phyloP scores from a whole-genome alignment of 2,888 invertebrate species.

The Cancer borealis region DNA sequence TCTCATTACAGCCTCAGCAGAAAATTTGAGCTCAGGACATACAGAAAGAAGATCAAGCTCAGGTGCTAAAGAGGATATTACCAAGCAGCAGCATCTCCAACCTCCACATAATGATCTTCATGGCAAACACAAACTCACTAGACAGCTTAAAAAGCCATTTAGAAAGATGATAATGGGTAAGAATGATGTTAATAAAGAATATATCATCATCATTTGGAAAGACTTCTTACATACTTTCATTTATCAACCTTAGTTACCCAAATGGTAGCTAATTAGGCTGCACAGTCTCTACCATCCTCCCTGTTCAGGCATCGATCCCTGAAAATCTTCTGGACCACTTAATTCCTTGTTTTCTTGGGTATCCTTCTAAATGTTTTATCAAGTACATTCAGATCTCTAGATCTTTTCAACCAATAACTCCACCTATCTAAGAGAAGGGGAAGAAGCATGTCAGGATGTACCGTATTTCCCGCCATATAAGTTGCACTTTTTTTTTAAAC shows the following conservation, averaged over 20 bases:
- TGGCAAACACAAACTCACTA: conserved; percentile 53
- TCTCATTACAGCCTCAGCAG: conserved; percentile 60
- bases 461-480: too few relatives aligned
- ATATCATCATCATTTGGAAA: neutral
- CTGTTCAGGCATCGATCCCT: too few relatives aligned
- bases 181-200: neutral
- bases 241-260: neutral
- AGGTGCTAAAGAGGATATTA: conserved; percentile 52
- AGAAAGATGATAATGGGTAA: conserved; percentile 56
- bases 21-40: conserved; percentile 57
- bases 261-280: too few relatives aligned
- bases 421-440: too few relatives aligned
- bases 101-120: conserved; percentile 51
- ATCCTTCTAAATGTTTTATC: too few relatives aligned
- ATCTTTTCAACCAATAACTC: too few relatives aligned
- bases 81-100: conserved; percentile 32
- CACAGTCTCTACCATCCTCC: too few relatives aligned
- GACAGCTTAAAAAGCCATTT: conserved; percentile 66
- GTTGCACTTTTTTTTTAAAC: too few relatives aligned
- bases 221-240: neutral
- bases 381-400: too few relatives aligned
- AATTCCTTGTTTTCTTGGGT: too few relatives aligned
- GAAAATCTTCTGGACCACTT: too few relatives aligned
- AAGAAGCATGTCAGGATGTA: too few relatives aligned
- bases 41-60: conserved; percentile 59